Evolutionary conservation across 2,113 vertebrate genomes (phyloP), one percentile per base, ranked within the genome.

Genomic region (Semnornis frantzii): DNA sequence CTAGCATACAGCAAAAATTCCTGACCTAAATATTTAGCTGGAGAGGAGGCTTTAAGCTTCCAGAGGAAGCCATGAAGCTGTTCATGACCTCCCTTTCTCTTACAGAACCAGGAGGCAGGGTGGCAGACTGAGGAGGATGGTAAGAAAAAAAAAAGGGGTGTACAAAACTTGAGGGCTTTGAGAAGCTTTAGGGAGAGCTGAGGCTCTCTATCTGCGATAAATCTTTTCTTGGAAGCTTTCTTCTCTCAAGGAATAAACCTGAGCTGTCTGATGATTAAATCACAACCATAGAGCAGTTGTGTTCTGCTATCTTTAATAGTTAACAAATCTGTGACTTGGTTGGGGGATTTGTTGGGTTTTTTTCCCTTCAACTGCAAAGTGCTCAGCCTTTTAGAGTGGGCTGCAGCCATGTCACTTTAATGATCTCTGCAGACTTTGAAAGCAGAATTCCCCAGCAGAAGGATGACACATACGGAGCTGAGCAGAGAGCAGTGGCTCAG

Each of bases 401-500:
- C 54, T 92, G 89, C 69, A 87, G 83, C 93, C 76, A 74, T 96
- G 82, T 85, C 96, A 94, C 86, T 97, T 97, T 82, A 91, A 85
- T 95, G 69, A 77, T 52, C 80, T 97, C 74, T 97, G 97, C 83
- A 95, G 90, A 90, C 79, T 92, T 82, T 96, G 85, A 96, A 92
- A 92, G 86, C 28, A 92, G 91, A 95, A 96, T 96, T 97, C 82
- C 78, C 75, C 71, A 96, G 97, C 97, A 98, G 97, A 98, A 97
- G 98, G 97, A 81, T 97, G 94, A 96, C 94, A 68, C 97, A 98
- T 96, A 98, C 89, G 96, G 97, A 96, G 92, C 89, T 75, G 89
- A 97, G 96, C 95, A 97, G 97, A 97, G 97, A 97, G 94, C 94
- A 97, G 89, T 97, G 96, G 92, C 91, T 98, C 96, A 94, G 93